These are phyloP conservation scores for Graptemys geographica DNA, from an alignment of 2,797 vertebrate genomes.

Conservation along the genomic window DNA sequence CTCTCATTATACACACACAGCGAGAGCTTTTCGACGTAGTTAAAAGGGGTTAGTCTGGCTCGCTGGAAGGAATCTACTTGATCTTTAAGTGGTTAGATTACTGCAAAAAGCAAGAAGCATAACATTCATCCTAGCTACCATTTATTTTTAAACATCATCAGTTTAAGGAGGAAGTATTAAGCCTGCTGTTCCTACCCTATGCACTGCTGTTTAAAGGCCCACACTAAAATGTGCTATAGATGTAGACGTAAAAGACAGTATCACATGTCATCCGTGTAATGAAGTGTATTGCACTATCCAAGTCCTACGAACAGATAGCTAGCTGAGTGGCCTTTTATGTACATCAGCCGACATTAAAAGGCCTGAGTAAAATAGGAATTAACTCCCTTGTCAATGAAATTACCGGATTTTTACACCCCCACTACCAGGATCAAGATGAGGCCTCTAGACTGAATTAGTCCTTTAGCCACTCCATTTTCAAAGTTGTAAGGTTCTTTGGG, in stretches of 20 bases:
- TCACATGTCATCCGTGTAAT: neutral
- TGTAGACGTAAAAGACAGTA: accelerated
- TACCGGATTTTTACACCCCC: neutral
- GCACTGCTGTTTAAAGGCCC: neutral
- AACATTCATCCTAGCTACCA: neutral
- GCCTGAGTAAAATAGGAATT: neutral
- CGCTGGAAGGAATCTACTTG: neutral
- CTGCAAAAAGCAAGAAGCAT: neutral
- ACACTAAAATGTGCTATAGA: neutral
- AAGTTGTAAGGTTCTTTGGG: neutral
- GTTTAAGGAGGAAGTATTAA: slow-evolving; percentile 31
- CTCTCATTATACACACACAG: neutral
- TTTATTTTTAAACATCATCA: neutral
- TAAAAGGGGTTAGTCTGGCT: neutral
- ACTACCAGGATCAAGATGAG: neutral
- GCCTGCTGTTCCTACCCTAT: neutral
- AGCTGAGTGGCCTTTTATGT: neutral
- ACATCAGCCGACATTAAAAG: neutral
- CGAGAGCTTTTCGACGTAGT: neutral
- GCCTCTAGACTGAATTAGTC: neutral
- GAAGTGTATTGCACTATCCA: neutral
- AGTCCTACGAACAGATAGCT: neutral
- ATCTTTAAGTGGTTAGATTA: neutral
- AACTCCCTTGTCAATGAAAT: neutral
- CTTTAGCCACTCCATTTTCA: neutral